Conservation (phyloP, 1,140 invertebrate genomes). For the Drosophila asahinai region DNA sequence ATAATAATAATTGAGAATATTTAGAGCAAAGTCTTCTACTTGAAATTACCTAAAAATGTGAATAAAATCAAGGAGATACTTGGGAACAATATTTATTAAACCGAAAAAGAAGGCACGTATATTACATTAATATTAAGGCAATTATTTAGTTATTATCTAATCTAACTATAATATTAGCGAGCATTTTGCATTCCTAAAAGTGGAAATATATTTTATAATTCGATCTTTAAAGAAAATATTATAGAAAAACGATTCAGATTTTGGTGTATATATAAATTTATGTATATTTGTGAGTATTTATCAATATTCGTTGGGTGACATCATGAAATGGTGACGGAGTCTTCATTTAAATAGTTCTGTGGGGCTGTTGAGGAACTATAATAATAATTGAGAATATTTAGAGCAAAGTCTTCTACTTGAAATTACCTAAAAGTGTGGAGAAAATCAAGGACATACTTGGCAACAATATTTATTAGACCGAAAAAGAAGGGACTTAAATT, state of each 20-base stretch:
- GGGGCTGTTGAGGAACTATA: too few relatives aligned
- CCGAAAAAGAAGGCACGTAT: too few relatives aligned
- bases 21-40: background rate
- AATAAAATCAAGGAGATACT: background rate
- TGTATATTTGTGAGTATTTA: background rate
- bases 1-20: background rate
- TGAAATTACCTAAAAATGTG: background rate
- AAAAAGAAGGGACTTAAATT: too few relatives aligned
- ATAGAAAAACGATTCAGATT: background rate
- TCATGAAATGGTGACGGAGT: background rate
- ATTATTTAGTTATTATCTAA: too few relatives aligned
- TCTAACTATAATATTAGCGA: too few relatives aligned
- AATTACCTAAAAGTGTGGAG: background rate
- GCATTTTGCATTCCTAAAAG: too few relatives aligned
- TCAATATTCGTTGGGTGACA: background rate
- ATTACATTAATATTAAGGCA: too few relatives aligned
- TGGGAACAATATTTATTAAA: too few relatives aligned
- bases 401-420: background rate
- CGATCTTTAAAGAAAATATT: too few relatives aligned
- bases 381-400: background rate
- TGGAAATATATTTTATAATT: too few relatives aligned
- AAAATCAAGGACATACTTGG: background rate
- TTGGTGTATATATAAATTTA: background rate
- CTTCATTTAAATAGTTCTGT: too few relatives aligned
- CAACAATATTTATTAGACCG: too few relatives aligned